phyloP scores from a whole-genome alignment of 2,797 vertebrate genomes.

The Lepilemur septentrionalis region DNA sequence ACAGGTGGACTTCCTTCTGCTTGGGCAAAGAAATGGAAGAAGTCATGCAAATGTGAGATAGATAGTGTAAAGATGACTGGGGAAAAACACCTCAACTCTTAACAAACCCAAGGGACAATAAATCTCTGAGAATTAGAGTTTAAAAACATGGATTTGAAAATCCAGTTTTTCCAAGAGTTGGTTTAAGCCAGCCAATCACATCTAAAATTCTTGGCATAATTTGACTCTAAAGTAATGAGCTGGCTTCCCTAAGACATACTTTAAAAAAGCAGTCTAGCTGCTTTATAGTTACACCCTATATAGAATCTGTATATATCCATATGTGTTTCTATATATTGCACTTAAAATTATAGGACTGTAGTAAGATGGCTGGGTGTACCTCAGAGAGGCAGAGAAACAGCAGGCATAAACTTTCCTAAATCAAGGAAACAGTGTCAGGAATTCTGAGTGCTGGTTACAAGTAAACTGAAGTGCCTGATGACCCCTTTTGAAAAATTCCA shows the following conservation, averaged over 20 bases:
- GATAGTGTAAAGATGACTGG: background rate
- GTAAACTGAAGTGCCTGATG: background rate
- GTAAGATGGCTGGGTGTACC: constrained; percentile 15
- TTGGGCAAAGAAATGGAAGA: constrained; percentile 21
- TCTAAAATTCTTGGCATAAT: constrained; percentile 19
- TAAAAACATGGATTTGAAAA: constrained; percentile 44
- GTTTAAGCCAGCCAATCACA: background rate
- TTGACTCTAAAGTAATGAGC: constrained; percentile 13
- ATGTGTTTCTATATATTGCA: constrained; percentile 71
- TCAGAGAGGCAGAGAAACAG: constrained; percentile 59
- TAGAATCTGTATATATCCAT: constrained; percentile 48
- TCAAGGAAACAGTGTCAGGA: constrained; percentile 27
- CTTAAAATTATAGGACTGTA: constrained; percentile 60
- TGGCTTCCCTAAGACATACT: constrained; percentile 31
- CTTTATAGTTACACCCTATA: background rate
- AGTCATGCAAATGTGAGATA: background rate
- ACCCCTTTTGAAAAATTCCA: background rate
- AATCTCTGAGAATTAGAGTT: background rate
- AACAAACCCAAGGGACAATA: background rate
- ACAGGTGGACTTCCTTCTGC: constrained; percentile 20
- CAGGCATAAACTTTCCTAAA: constrained; percentile 16
- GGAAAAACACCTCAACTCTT: background rate
- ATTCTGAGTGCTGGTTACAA: constrained; percentile 22
- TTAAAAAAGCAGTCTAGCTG: constrained; percentile 13
- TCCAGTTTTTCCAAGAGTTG: constrained; percentile 39